Percentiles rank a stretch among this genome's conserved stretches.
These are phyloP conservation scores for Erpornis zantholeuca DNA, from an alignment of 2,113 vertebrate genomes.

Conservation along the genomic window DNA sequence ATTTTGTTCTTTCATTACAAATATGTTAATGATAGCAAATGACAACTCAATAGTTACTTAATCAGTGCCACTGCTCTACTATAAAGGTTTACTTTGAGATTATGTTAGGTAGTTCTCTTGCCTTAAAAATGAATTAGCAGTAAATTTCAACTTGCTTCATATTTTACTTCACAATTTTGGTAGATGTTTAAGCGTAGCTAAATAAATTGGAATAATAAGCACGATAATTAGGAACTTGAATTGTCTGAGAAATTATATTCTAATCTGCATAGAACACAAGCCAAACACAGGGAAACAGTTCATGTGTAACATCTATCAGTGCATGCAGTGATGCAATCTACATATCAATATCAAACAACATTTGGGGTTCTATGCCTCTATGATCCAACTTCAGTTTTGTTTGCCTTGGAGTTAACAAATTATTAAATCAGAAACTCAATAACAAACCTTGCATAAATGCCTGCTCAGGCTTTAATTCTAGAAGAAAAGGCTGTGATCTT, in stretches of 20 bases:
- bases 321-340: neutral
- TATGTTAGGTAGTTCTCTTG: neutral
- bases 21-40: neutral
- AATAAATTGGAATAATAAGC: neutral
- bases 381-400: neutral
- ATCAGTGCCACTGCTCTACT: neutral
- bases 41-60: neutral
- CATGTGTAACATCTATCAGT: neutral
- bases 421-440: neutral
- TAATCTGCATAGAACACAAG: neutral
- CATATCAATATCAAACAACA: neutral
- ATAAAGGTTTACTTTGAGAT: neutral
- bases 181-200: neutral
- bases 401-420: neutral
- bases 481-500: neutral
- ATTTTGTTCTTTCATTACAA: neutral
- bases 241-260: neutral
- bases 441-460: neutral
- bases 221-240: neutral
- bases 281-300: neutral
- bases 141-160: neutral
- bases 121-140: neutral
- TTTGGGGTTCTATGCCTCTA: neutral
- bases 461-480: neutral
- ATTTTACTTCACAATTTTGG: neutral